Base-by-base conservation (phyloP, 2,113 vertebrate genomes). In the Connochaetes taurinus region DNA sequence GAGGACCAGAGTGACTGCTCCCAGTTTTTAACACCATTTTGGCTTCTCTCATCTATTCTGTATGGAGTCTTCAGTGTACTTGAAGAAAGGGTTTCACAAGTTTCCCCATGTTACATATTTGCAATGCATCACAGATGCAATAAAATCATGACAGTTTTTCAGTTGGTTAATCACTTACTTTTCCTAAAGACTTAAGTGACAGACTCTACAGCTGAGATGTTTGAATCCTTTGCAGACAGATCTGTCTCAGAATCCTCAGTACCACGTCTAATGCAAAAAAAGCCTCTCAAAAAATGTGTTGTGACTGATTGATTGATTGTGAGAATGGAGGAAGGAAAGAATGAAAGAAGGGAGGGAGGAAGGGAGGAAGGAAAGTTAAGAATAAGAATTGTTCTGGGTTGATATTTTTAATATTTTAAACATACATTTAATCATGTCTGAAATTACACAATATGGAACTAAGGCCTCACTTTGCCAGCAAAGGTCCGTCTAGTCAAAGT, bases 81-180 rank as follows among this genome's bases (percentile, higher is more conserved):
- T 47, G n/a, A 93, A 57, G 31, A 94, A 78, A 90, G 25, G 2
- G 1, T 81, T 87, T 94, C 40, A 36, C 36, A 67, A 31, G 10
- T 53, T 55, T 60, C 16, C 23, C 36, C 23, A 31, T n/a, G 33
- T 83, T 90, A 36, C 33, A 9, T 80, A 82, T 36, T 94, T 67
- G 11, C 16, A 62, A 9, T 80, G 47, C n/a, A 58, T 76, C 57
- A 29, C 7, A 76, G 62, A 52, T 50, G 81, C 47, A 57, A n/a
- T 76, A 84, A 96, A 95, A 90, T 93, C 53, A 47, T 36, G 83
- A 85, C 40, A 76, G 16, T 31, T 88, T 96, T 95, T 33, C 45
- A 52, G 33, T 29, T 45, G 45, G 62, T 47, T 94, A 67, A 84
- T 92, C 19, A 33, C 85, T 92, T 50, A 31, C 27, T 78, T 90